Conservation (phyloP, 2,113 vertebrate genomes). For the Quiscalus mexicanus region DNA sequence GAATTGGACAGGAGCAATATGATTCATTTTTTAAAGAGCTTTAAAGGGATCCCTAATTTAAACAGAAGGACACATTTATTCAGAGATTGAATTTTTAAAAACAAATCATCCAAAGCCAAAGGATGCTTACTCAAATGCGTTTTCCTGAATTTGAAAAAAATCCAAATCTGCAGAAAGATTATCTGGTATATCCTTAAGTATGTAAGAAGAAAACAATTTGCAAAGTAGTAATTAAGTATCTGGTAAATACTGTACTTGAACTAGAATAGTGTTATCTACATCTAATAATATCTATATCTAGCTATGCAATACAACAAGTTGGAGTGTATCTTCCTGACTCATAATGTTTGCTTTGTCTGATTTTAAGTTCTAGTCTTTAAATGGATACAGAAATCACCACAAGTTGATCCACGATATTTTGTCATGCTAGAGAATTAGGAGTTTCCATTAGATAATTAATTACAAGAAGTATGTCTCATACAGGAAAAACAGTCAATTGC, state of each 20-base stretch:
- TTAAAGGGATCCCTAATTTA: slow-evolving; percentile 43
- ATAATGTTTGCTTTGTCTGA: slow-evolving; percentile 53
- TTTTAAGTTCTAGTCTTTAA: slow-evolving; percentile 59
- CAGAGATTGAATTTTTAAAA: background rate
- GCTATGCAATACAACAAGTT: slow-evolving; percentile 48
- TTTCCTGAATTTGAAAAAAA: slow-evolving; percentile 34
- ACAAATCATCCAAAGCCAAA: background rate
- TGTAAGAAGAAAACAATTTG: slow-evolving; percentile 52
- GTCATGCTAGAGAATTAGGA: slow-evolving; percentile 73
- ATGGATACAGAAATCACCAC: slow-evolving; percentile 59
- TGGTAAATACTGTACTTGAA: slow-evolving; percentile 56
- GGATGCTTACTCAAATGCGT: slow-evolving; percentile 14
- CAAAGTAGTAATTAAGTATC: slow-evolving; percentile 59
- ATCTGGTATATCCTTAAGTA: slow-evolving; percentile 21
- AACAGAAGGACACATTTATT: slow-evolving; percentile 10
- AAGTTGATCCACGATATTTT: slow-evolving; percentile 61
- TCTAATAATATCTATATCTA: slow-evolving; percentile 26
- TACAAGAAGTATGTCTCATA: slow-evolving; percentile 81
- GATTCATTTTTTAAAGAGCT: slow-evolving; percentile 38
- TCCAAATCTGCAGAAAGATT: slow-evolving; percentile 51
- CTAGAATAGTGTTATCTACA: slow-evolving; percentile 44
- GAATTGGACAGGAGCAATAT: slow-evolving; percentile 36
- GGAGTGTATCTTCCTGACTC: slow-evolving; percentile 52
- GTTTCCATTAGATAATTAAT: slow-evolving; percentile 81
- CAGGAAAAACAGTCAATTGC: slow-evolving; percentile 79